phyloP scores from a whole-genome alignment of 2,113 vertebrate species.

The Odocoileus hemionus region DNA sequence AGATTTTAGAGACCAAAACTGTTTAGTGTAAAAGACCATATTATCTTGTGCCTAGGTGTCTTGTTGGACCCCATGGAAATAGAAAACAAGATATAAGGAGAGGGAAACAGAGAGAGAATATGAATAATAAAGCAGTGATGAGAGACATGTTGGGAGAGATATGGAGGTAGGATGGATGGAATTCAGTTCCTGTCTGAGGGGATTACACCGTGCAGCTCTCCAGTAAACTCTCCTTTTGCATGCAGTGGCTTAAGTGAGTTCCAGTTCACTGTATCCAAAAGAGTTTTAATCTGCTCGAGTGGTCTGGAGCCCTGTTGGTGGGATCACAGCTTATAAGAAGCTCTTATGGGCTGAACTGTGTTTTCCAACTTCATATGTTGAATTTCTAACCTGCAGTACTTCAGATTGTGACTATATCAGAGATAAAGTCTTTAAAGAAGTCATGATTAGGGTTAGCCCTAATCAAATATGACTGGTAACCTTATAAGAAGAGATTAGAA shows the following conservation, averaged over 20 bases:
- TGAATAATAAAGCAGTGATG: background rate
- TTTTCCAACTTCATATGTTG: background rate
- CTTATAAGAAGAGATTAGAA: background rate
- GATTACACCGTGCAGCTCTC: background rate
- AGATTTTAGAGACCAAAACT: background rate
- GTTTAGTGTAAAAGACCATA: background rate
- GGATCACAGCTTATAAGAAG: no score
- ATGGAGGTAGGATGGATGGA: background rate
- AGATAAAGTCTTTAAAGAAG: background rate
- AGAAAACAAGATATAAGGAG: background rate
- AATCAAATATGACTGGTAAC: background rate
- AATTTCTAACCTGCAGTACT: background rate
- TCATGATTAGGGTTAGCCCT: background rate
- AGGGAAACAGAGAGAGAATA: background rate
- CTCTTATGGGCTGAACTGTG: rapidly evolving
- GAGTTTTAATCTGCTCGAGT: background rate
- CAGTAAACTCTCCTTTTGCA: background rate
- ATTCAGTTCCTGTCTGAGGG: background rate
- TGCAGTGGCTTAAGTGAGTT: background rate
- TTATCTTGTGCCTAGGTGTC: background rate
- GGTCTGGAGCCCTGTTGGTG: background rate
- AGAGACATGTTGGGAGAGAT: background rate
- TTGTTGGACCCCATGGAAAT: background rate
- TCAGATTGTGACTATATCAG: background rate
- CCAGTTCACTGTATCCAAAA: background rate